Evolutionary conservation across 2,797 vertebrate genomes (phyloP).

Genomic region (Lacerta viridis): DNA sequence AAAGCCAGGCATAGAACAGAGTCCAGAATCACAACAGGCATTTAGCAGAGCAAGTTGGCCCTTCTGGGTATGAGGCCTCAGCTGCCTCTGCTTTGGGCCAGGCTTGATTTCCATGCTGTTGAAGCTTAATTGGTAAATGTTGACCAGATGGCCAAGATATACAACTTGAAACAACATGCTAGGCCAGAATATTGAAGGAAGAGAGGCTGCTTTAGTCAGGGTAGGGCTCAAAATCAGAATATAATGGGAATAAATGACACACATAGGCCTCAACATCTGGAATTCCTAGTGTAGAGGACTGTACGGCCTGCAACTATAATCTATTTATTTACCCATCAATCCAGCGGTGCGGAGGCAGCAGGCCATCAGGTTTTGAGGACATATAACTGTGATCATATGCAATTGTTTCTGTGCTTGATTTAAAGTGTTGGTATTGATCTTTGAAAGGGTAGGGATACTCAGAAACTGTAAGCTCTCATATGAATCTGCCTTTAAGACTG

Average conservation of each 20-base stretch:
- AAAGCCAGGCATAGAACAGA: background rate
- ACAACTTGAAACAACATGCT: constrained; percentile 13
- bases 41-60: constrained; percentile 26
- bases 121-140: constrained; percentile 30
- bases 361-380: too few relatives aligned
- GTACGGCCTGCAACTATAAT: too few relatives aligned
- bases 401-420: background rate
- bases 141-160: constrained; percentile 43
- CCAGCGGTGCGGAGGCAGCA: background rate
- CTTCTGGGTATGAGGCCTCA: constrained; percentile 26
- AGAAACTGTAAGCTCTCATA: too few relatives aligned
- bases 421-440: too few relatives aligned
- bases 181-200: background rate
- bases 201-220: background rate
- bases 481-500: too few relatives aligned
- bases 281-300: background rate
- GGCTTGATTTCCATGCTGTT: constrained; percentile 45
- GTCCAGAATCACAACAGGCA: constrained; percentile 19
- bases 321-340: too few relatives aligned
- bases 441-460: too few relatives aligned
- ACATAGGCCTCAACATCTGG: background rate
- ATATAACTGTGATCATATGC: too few relatives aligned
- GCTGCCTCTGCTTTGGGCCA: constrained; percentile 21
- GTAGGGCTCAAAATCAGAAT: background rate
- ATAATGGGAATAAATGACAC: background rate